phyloP scores from a whole-genome alignment of 2,113 vertebrate genomes.

The Mus spicilegus region DNA sequence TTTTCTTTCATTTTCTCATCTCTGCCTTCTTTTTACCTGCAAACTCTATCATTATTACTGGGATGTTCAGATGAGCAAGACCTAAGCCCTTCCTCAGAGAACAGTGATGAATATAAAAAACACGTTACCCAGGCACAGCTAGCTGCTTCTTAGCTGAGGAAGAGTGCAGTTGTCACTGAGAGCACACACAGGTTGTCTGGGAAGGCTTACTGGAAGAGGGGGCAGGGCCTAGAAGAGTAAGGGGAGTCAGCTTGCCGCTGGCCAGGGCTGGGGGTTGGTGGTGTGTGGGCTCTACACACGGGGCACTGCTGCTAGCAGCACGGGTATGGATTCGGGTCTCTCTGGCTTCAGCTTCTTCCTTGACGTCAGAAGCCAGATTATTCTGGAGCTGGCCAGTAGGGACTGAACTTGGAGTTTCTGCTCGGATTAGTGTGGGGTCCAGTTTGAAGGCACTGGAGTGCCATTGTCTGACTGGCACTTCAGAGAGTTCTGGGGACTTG shows the following conservation, averaged over 20 bases:
- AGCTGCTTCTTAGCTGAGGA: not conserved
- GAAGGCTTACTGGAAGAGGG: not conserved
- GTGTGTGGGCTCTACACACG: too few species aligned
- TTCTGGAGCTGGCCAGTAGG: not conserved
- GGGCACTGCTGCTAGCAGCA: fast-evolving
- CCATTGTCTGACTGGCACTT: not conserved
- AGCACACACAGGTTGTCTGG: not conserved
- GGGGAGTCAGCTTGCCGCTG: fast-evolving
- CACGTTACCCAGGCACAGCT: not conserved
- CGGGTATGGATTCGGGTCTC: not conserved
- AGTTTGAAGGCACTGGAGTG: not conserved
- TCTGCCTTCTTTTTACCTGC: too few species aligned
- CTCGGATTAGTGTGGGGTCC: not conserved
- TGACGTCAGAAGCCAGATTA: not conserved
- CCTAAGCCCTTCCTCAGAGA: not conserved
- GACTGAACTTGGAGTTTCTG: not conserved
- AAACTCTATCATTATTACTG: not conserved
- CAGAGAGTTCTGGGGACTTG: not conserved
- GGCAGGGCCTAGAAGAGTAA: not conserved
- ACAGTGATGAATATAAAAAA: not conserved
- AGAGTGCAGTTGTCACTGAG: not conserved
- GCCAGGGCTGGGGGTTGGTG: not conserved
- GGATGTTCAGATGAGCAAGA: not conserved
- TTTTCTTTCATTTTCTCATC: not conserved
- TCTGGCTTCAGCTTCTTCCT: not conserved